phyloP scores from a whole-genome alignment of 2,113 vertebrate genomes.

The Hypomesus transpacificus region DNA sequence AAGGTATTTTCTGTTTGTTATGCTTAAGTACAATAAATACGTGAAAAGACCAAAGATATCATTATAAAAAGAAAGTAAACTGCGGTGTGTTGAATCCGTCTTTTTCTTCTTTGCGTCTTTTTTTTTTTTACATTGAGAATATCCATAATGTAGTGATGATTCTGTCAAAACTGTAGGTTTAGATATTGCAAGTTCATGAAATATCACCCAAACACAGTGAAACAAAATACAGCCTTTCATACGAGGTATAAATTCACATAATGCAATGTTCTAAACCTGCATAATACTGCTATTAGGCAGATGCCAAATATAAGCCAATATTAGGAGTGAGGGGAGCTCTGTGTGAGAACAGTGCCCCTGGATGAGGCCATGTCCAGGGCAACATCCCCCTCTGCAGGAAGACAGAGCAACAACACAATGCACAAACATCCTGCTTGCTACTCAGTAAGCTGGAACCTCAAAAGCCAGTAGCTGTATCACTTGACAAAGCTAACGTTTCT shows the following conservation, averaged over 20 bases:
- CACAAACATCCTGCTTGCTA: conserved; percentile 32
- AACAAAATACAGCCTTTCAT: conserved; percentile 18
- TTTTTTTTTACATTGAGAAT: conserved; percentile 2
- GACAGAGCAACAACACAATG: conserved; percentile 42
- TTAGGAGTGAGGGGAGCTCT: conserved; percentile 33
- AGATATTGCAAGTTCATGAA: conserved; percentile 1
- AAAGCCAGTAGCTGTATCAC: conserved; percentile 48
- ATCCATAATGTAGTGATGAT: neutral
- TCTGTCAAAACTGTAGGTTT: neutral
- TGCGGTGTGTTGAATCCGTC: too few species aligned
- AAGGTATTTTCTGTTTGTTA: conserved; percentile 11
- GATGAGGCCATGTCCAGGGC: conserved; percentile 64
- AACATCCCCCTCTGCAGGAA: conserved; percentile 78
- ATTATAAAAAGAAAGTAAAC: too few species aligned
- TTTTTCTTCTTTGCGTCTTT: too few species aligned
- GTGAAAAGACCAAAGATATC: too few species aligned
- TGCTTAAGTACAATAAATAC: too few species aligned
- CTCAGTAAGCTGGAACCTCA: conserved; percentile 51
- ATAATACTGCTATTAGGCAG: conserved; percentile 28
- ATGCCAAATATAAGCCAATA: conserved; percentile 35
- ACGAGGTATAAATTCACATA: conserved; percentile 15
- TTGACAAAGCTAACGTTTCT: conserved; percentile 24
- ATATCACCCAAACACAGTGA: conserved; percentile 1
- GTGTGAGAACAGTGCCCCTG: conserved; percentile 36
- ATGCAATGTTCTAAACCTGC: conserved; percentile 25